Evolutionary conservation across 2,888 invertebrate genomes (phyloP), one percentile per base, ranked within the genome.

Genomic region (Oscheius sp.): DNA sequence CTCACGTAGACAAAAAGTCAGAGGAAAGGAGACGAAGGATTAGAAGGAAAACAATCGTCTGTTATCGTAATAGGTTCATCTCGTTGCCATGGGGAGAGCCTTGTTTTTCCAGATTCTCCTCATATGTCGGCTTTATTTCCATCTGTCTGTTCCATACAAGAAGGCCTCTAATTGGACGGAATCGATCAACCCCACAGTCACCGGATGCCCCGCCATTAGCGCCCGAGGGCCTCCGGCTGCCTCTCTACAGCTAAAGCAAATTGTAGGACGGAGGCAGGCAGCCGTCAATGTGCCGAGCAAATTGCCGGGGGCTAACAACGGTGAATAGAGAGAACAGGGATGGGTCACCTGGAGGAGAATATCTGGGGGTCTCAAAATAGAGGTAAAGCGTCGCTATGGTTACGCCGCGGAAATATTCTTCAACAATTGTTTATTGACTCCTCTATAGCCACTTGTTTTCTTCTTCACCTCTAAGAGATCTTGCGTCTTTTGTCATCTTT

Each of bases 161-260:
- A 17, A 44, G 12, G n/a, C n/a, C 41, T 24, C 59, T 59, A 59
- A 59, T 59, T 59, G 44, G 17, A 17, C n/a, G 22, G 33, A 9
- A 41, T 59, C 59, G 28, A 59, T 59, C 59, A 24, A 9, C 12
- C 28, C 59, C 59, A 59, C 59, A 59, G 59, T 59, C 54, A 32
- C 57, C 59, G 59, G 59, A 59, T 59, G 59, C 44, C 44, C 12
- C 44, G 26, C 59, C 59, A 59, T 59, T 59, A 59, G 44, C 59
- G 59, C 44, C 41, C 44, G 20, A 22, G 47, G 24, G 47, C 8
- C n/a, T n/a, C 20, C 12, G 41, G 47, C 47, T 12, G 22, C 45
- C 2, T 38, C 12, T n/a, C 8, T 56, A 57, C 57, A 36, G 57
- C 57, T n/a, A 57, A 36, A 38, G 41, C 28, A 38, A 59, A 59